Evolutionary conservation across 2,113 vertebrate species (phyloP), one percentile per base, ranked within the genome.

Genomic region (Anser cygnoides): DNA sequence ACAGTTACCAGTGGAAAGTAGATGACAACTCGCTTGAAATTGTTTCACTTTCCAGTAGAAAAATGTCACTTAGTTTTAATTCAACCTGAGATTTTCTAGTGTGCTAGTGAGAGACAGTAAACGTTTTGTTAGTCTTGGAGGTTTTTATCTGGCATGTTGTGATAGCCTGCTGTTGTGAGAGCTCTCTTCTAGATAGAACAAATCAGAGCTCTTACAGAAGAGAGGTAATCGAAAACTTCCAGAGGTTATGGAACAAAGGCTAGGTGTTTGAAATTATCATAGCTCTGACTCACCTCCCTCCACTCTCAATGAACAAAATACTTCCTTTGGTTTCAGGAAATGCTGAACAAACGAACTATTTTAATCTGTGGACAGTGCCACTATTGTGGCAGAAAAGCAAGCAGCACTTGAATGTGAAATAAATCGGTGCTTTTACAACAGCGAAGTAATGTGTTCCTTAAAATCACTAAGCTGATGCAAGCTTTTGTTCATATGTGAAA

Each of bases 331-430:
- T 84, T 97, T 37, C 90, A 94, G 96, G 95, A 97, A 94, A 77
- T 89, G 74, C 7, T 10, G 52, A 96, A 96, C 91, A 94, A 96
- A 96, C 62, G 88, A 78, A 49, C 88, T 94, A 12, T 94, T 97
- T 87, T 94, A 49, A 92, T 88, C 43, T 6, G 6, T 87, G 83
- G 78, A 54, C 61, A 52, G 43, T 91, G 67, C 25, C 43, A 25
- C 43, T 52, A 2, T 43, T 81, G 54, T 67, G 79, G 72, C 92
- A 93, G 88, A 78, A 80, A 87, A 92, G 90, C 85, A 93, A 57
- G 37, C 46, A 25, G 59, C 74, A 63, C 74, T 92, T 96, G 92
- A 78, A 75, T 93, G 29, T 59, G 39, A 65, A 85, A 94, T 76
- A 77, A 84, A 92, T 41, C 4, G 41, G 11, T 82, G 83, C 92